Conservation (phyloP, 2,113 vertebrate genomes). For the Catharus bicknelli region DNA sequence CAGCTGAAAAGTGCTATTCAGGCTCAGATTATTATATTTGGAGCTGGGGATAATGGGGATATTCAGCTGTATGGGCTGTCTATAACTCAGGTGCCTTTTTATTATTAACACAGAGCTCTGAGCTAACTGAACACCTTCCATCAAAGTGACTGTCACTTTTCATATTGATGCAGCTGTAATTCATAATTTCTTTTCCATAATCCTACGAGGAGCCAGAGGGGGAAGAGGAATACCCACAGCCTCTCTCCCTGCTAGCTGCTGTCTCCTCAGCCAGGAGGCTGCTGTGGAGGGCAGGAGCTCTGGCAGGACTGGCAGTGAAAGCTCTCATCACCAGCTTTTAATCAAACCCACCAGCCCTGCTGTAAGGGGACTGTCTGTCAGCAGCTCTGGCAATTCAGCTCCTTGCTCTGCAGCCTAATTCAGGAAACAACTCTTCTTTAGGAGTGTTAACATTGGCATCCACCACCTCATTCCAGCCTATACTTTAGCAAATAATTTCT, state of each 20-base stretch:
- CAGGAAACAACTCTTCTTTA: conserved; percentile 47
- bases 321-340: conserved; percentile 10
- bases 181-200: neutral
- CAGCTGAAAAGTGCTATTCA: neutral
- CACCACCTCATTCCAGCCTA: conserved; percentile 3
- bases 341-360: neutral
- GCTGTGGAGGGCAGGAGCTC: neutral
- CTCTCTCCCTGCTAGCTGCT: neutral
- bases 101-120: neutral
- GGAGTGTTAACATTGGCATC: conserved; percentile 56
- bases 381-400: neutral
- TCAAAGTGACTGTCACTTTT: neutral
- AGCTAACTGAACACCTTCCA: neutral
- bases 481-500: conserved; percentile 47
- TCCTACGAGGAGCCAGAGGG: neutral
- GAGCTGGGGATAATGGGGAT: neutral
- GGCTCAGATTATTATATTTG: neutral
- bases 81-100: neutral
- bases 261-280: neutral
- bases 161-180: neutral
- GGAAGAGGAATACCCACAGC: neutral
- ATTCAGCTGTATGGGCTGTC: neutral
- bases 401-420: conserved; percentile 2
- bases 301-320: neutral
- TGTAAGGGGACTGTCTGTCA: neutral